Percentiles rank a stretch among this genome's conserved stretches.
These are phyloP conservation scores for Eubasilissa regina DNA, from an alignment of 1,140 invertebrate species.

Conservation along the genomic window DNA sequence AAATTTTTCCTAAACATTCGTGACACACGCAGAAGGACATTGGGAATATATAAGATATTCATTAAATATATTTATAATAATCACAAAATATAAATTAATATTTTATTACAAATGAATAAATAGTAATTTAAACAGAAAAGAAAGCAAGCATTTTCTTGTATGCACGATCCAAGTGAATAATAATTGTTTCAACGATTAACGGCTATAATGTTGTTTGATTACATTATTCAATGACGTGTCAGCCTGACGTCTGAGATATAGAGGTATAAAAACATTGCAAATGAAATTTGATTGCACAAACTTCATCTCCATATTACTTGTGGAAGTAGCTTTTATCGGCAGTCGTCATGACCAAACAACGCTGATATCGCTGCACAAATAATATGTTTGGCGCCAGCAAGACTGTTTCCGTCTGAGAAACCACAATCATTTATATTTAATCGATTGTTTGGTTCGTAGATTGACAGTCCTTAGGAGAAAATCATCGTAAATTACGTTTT, in stretches of 20 bases:
- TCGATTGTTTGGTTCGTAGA: slow-evolving; percentile 30
- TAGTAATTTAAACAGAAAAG: no score
- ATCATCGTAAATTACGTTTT: neutral
- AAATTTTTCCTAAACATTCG: no score
- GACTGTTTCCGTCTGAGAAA: slow-evolving; percentile 13
- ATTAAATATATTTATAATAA: no score
- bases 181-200: slow-evolving; percentile 2
- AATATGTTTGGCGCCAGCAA: slow-evolving; percentile 25
- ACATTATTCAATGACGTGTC: slow-evolving; percentile 40
- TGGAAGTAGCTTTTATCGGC: neutral
- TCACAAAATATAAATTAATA: no score
- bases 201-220: slow-evolving; percentile 45
- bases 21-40: no score
- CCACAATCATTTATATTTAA: slow-evolving; percentile 27
- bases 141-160: no score
- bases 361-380: slow-evolving; percentile 30
- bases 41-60: no score
- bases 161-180: no score
- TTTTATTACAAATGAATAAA: no score
- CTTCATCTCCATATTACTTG: neutral
- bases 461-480: slow-evolving; percentile 1
- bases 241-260: neutral
- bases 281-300: neutral
- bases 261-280: slow-evolving; percentile 16
- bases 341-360: slow-evolving; percentile 12